phyloP scores from a whole-genome alignment of 2,797 vertebrate genomes.

The Manis crassicaudata region DNA sequence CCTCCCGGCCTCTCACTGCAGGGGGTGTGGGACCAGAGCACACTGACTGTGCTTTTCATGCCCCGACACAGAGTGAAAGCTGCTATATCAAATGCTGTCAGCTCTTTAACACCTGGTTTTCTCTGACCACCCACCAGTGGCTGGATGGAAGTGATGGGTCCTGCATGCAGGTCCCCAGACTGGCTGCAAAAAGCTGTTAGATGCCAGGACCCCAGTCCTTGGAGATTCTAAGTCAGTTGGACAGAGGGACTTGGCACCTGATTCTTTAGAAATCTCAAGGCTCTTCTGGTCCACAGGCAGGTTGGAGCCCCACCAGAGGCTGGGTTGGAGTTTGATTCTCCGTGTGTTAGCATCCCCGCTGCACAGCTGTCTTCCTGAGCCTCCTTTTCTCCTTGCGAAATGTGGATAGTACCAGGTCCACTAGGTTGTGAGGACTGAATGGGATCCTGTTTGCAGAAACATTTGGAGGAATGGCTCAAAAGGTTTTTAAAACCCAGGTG shows the following conservation, averaged over 20 bases:
- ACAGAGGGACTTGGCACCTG: background rate
- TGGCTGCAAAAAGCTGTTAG: no score
- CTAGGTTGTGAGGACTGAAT: background rate
- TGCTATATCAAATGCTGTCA: background rate
- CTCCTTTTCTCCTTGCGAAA: background rate
- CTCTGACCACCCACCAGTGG: background rate
- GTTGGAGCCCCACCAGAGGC: background rate
- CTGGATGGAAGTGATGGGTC: background rate
- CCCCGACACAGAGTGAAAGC: background rate
- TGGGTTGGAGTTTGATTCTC: background rate
- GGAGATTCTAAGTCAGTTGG: background rate
- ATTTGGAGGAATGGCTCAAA: background rate
- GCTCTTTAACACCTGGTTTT: background rate
- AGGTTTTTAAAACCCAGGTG: background rate
- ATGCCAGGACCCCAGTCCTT: background rate
- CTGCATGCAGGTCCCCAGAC: background rate
- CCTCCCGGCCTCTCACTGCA: background rate
- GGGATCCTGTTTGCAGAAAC: background rate
- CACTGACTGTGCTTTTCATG: background rate
- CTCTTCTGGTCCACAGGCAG: background rate
- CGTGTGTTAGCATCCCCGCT: background rate
- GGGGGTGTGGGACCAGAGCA: background rate
- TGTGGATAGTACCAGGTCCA: background rate
- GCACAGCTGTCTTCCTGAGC: background rate
- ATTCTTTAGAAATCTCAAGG: background rate